Evolutionary conservation across 2,797 vertebrate species (phyloP).

Genomic region (Chiloscyllium punctatum): DNA sequence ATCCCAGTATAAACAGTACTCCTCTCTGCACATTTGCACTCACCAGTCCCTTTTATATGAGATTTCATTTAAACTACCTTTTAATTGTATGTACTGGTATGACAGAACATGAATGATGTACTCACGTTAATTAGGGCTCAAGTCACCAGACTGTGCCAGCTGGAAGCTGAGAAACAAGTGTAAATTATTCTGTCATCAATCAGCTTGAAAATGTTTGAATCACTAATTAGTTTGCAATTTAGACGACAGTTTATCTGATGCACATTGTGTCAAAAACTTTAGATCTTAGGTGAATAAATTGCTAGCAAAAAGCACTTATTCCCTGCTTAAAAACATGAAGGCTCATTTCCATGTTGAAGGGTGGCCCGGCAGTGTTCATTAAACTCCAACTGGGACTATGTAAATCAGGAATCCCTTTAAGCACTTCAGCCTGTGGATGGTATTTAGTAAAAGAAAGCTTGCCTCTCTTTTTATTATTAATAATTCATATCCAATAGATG

Average conservation of each 20-base stretch:
- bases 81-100: constrained; percentile 89
- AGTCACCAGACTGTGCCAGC: constrained; percentile 90
- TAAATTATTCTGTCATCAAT: constrained; percentile 99
- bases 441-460: constrained; percentile 67
- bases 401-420: constrained; percentile 72
- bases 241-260: constrained; percentile 95
- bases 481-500: constrained; percentile 73
- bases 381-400: constrained; percentile 78
- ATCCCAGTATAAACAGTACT: not conserved
- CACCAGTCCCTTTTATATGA: constrained; percentile 81
- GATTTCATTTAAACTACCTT: constrained; percentile 90
- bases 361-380: constrained; percentile 75
- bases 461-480: constrained; percentile 65
- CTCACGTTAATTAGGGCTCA: constrained; percentile 91
- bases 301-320: constrained; percentile 72
- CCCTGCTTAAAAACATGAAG: constrained; percentile 74
- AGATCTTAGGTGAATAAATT: constrained; percentile 73
- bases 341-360: constrained; percentile 77
- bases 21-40: constrained; percentile 70
- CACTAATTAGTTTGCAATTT: constrained; percentile 97
- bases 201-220: constrained; percentile 91
- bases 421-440: constrained; percentile 69
- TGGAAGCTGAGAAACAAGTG: constrained; percentile 90
- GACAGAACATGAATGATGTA: constrained; percentile 94
- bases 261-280: constrained; percentile 72